These are phyloP conservation scores for Mimas tiliae DNA, from an alignment of 2,888 invertebrate species.

Conservation along the genomic window DNA sequence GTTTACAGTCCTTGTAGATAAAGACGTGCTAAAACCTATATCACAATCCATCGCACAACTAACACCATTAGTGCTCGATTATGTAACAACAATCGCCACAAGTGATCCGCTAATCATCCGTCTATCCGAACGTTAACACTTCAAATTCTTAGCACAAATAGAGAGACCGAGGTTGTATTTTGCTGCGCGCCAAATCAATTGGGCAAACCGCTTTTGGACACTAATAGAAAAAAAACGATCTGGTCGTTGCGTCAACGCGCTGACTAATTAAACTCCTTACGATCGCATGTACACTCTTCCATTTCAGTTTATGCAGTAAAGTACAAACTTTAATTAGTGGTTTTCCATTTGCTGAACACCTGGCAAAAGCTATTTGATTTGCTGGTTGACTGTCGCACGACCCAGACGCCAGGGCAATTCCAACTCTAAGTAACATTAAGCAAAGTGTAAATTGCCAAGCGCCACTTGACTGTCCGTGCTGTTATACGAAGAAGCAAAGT, in stretches of 20 bases:
- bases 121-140: constrained; percentile 71
- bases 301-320: constrained; percentile 68
- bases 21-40: constrained; percentile 73
- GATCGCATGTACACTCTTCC: constrained; percentile 64
- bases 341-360: constrained; percentile 78
- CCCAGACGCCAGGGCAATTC: constrained; percentile 47
- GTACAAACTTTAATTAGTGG: constrained; percentile 77
- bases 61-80: constrained; percentile 67
- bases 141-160: constrained; percentile 76
- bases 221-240: constrained; percentile 75
- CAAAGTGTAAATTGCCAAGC: constrained; percentile 55
- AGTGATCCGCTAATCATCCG: constrained; percentile 74
- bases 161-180: constrained; percentile 62
- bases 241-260: constrained; percentile 65
- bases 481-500: constrained; percentile 65
- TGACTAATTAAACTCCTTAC: constrained; percentile 80
- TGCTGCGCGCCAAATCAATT: constrained; percentile 74
- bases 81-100: constrained; percentile 73
- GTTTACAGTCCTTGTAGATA: constrained; percentile 58
- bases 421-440: constrained; percentile 51
- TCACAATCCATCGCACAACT: constrained; percentile 65
- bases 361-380: constrained; percentile 76
- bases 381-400: constrained; percentile 60
- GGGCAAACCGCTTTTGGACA: constrained; percentile 71
- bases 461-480: constrained; percentile 43